Evolutionary conservation across 2,888 invertebrate species (phyloP), one percentile per base, ranked within the genome.

Genomic region (Rambutsinella grinnellia): DNA sequence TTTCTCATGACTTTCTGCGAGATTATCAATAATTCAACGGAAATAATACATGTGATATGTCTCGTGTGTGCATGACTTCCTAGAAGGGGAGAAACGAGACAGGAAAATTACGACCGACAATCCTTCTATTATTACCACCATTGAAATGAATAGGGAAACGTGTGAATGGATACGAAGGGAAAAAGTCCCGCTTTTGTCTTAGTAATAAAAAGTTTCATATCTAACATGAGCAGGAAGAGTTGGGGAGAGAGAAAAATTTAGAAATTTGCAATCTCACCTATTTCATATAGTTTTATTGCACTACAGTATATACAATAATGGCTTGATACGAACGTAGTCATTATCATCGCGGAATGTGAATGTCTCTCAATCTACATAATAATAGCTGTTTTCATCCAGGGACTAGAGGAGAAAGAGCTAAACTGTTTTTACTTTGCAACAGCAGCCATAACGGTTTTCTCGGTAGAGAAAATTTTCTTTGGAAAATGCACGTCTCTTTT

Each of bases 301-400:
- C 13, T 36, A 13, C 36, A 36, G 36, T 36, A 13, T 13, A 36
- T 36, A 36, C 36, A 36, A 5, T 8, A 5, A 36, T 49, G 49
- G 3, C 3, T 49, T 49, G 6, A 17, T n/a, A 17, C 17, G 49
- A 15, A 13, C 49, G 6, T 49, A 3, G 19, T n/a, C 51, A 51
- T 19, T 56, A 6, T 56, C 24, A 56, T 24, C 13, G 56, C 24
- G 2, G 24, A 21, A 24, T 56, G 49, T 58, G 67, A 58, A 58
- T 68, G 67, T 68, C 36, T 57, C 65, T 51, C 58, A 68, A 68
- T 68, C 67, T 68, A 57, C 67, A 68, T 68, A 68, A 49, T 68
- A 68, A 68, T 68, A 28, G 66, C 46, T 44, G 23, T 44, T 57
- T 54, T 49, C 51, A 21, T 46, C 36, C 24, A 66, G 36, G 5